Conservation (phyloP, 2,888 invertebrate genomes). For the Elmis aenea region DNA sequence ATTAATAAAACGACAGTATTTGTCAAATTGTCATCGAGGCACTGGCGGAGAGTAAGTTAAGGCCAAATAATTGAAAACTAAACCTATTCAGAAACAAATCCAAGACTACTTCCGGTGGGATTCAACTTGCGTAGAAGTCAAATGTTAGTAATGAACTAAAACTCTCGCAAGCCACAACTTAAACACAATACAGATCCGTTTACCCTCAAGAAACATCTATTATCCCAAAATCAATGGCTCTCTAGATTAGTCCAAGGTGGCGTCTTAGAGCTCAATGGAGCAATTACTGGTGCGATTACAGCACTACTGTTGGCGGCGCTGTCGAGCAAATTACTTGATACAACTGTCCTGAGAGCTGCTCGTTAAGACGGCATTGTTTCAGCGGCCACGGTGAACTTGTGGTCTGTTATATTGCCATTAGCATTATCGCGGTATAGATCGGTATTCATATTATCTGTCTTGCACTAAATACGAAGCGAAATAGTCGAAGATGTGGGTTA, state of each 20-base stretch:
- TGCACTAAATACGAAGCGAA: no score
- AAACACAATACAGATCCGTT: conserved; percentile 45
- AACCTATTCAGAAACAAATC: no score
- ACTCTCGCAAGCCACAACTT: conserved; percentile 43
- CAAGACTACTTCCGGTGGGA: no score
- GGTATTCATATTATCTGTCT: conserved; percentile 4
- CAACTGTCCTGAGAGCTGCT: conserved; percentile 39
- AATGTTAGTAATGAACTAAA: conserved; percentile 42
- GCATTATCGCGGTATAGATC: conserved; percentile 23
- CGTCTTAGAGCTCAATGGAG: conserved; percentile 43
- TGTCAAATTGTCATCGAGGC: no score
- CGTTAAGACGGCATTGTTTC: conserved; percentile 42
- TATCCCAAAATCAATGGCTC: conserved; percentile 45
- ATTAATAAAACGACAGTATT: no score
- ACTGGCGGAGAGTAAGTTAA: no score
- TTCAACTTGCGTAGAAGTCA: no score
- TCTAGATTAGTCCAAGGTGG: conserved; percentile 43
- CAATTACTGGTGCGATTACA: conserved; percentile 42
- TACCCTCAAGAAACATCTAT: conserved; percentile 45
- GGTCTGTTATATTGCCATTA: conserved; percentile 30
- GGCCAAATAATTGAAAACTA: no score
- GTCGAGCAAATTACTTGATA: conserved; percentile 41
- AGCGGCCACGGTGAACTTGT: conserved; percentile 25
- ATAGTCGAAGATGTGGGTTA: no score
- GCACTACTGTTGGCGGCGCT: conserved; percentile 29